These are phyloP conservation scores for Micromys minutus DNA, from an alignment of 2,113 vertebrate species.

Conservation along the genomic window DNA sequence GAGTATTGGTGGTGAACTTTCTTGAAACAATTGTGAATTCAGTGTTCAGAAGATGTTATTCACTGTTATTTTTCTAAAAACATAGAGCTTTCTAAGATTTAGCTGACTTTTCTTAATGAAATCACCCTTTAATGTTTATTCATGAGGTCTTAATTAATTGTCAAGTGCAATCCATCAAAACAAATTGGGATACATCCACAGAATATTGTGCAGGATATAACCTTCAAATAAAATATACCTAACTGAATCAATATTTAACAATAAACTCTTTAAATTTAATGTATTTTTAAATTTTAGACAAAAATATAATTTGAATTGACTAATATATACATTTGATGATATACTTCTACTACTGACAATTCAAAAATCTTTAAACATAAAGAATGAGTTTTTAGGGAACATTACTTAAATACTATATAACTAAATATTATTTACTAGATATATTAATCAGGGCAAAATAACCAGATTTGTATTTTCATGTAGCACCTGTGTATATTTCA, in stretches of 20 bases:
- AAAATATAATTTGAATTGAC: not conserved
- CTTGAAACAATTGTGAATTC: not conserved
- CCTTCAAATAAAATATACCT: slow-evolving; percentile 53
- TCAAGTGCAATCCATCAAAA: slow-evolving; percentile 75
- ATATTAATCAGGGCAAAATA: not conserved
- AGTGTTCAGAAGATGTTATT: slow-evolving; percentile 57
- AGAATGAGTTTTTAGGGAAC: not conserved
- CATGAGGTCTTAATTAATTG: slow-evolving; percentile 70
- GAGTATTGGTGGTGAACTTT: slow-evolving; percentile 30
- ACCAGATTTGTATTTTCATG: not conserved
- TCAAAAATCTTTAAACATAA: not conserved
- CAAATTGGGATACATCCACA: slow-evolving; percentile 49
- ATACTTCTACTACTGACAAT: not conserved
- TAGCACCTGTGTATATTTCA: not conserved
- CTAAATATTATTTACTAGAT: not conserved
- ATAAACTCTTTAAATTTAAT: slow-evolving; percentile 48
- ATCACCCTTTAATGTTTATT: slow-evolving; percentile 68
- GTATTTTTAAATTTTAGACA: not conserved
- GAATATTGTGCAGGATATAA: slow-evolving; percentile 70
- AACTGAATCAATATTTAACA: slow-evolving; percentile 66
- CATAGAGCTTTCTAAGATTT: slow-evolving; percentile 35
- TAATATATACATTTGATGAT: not conserved
- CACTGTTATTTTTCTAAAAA: slow-evolving; percentile 56
- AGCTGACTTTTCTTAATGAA: slow-evolving; percentile 71
- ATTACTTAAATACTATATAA: not conserved